Evolutionary conservation across 2,888 invertebrate species (phyloP), one percentile per base, ranked within the genome.

Genomic region (Iselma pallidipennis): DNA sequence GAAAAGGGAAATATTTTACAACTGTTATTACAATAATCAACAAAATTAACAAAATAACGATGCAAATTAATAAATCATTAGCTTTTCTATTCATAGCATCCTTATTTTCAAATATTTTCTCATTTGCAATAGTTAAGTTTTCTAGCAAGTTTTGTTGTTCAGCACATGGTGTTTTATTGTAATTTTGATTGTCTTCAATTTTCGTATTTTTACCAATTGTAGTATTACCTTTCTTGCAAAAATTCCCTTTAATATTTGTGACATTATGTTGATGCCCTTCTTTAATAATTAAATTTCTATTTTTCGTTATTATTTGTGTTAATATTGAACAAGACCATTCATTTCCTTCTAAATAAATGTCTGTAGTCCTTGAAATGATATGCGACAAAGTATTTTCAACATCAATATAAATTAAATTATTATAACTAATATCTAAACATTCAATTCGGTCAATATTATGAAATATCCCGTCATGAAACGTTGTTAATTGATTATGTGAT

Each of bases 371-470:
- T 12, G 45, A 45, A 4, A 45, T 12, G 12, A 45, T 45, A 45
- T 45, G 45, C 21, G 45, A 45, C 23, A 45, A 45, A 19, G 45
- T 45, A 23, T 45, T 45, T 3, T 21, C 12, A 12, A 45, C 23
- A 45, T 29, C 49, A 3, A 59, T 33, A 23, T 37, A 19, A 25
- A 37, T n/a, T 9, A 31, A 10, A 14, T 49, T 37, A 26, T 54
- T 54, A 23, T 54, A 53, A 16, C 48, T 7, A 45, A 59, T 49
- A 25, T 54, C 49, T 45, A 45, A 45, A 12, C 1, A 3, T 23
- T 1, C 6, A 28, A 54, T 54, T 33, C n/a, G 49, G 6, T 54
- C 25, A 14, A 59, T 14, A 49, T 54, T 16, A 33, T 49, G 21
- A 12, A 33, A 59, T n/a, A 37, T 54, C n/a, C 33, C 28, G 4